Conservation (phyloP, 2,113 vertebrate genomes). For the Lagopus leucura region DNA sequence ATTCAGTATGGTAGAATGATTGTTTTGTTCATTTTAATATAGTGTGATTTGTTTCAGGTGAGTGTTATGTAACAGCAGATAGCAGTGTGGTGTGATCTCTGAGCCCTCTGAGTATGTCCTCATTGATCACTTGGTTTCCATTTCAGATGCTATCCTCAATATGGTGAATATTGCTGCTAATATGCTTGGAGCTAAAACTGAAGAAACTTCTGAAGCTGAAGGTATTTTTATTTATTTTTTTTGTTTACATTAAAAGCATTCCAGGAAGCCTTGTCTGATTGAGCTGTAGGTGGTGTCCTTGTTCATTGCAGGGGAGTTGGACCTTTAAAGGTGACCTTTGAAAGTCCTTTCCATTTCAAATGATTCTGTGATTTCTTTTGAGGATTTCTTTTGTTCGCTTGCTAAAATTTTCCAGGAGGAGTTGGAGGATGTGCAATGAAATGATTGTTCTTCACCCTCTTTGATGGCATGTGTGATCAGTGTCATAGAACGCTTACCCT, state of each 20-base stretch:
- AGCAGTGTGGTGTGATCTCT: background rate
- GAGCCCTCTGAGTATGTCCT: background rate
- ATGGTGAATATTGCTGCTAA: constrained; percentile 99
- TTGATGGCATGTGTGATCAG: background rate
- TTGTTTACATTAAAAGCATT: background rate
- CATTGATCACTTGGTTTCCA: constrained; percentile 36
- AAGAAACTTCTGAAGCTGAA: constrained; percentile 80
- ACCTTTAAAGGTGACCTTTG: background rate
- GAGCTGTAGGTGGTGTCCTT: background rate
- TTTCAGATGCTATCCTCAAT: constrained; percentile 94
- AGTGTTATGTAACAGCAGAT: background rate
- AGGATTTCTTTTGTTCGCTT: background rate
- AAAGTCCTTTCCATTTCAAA: background rate
- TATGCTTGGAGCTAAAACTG: constrained; percentile 92
- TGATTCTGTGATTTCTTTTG: background rate
- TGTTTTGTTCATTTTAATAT: too few species aligned
- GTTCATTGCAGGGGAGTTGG: background rate
- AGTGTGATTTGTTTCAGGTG: background rate
- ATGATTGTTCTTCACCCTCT: background rate
- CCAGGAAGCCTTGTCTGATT: background rate
- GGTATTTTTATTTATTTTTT: constrained; percentile 74
- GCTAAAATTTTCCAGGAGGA: background rate
- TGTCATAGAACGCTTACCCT: background rate
- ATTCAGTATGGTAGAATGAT: background rate
- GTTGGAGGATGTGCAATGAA: background rate